Conservation (phyloP, 2,888 invertebrate species). For the Cloeon dipterum region DNA sequence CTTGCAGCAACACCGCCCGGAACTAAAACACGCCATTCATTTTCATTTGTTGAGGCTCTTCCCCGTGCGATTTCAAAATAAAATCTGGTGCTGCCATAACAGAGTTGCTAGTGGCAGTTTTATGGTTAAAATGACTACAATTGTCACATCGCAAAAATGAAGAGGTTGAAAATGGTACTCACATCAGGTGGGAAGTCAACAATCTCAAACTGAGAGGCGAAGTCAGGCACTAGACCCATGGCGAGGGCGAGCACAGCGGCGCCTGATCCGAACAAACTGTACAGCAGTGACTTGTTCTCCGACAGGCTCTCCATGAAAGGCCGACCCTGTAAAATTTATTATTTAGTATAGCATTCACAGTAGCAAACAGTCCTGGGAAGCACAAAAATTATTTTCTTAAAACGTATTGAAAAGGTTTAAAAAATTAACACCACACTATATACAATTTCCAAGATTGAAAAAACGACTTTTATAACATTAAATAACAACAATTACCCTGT, state of each 20-base stretch:
- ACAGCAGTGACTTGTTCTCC: constrained; percentile 80
- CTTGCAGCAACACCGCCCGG: constrained; percentile 58
- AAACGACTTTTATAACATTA: not conserved
- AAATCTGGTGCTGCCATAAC: no score
- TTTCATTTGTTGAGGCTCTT: not conserved
- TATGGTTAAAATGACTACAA: no score
- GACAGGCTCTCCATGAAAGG: constrained; percentile 95
- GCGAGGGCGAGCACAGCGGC: constrained; percentile 64
- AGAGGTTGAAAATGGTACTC: constrained; percentile 20
- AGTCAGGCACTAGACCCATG: constrained; percentile 60
- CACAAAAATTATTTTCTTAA: no score
- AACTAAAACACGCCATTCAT: constrained; percentile 46
- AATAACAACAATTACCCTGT: constrained; percentile 42
- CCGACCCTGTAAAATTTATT: constrained; percentile 56
- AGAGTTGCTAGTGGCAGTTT: no score
- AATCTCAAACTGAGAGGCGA: constrained; percentile 81
- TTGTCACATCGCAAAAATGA: no score
- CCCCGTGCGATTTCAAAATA: not conserved
- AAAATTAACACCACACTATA: not conserved
- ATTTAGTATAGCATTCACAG: no score
- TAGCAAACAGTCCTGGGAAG: no score
- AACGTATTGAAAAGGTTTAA: not conserved
- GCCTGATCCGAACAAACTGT: constrained; percentile 68
- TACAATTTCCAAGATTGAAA: not conserved
- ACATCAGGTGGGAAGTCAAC: constrained; percentile 84